Conservation (phyloP, 1,140 invertebrate genomes). For the Ceratoteleas bidentatus region DNA sequence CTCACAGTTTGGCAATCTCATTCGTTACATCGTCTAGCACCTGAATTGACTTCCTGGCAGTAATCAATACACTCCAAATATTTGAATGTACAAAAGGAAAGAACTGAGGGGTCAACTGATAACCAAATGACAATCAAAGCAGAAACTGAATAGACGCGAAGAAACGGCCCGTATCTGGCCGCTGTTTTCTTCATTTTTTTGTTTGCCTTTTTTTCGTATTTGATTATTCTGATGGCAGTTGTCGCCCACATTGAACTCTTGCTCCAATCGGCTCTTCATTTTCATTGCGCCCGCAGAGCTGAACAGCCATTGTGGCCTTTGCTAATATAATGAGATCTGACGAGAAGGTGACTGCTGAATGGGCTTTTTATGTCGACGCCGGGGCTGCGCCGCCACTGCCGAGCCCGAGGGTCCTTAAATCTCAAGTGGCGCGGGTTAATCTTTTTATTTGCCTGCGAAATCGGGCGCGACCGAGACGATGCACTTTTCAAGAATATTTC, state of each 20-base stretch:
- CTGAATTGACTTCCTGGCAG: too few relatives aligned
- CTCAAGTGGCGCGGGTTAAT: conserved; percentile 51
- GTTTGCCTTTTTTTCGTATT: conserved; percentile 3
- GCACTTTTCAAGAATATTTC: conserved; percentile 44
- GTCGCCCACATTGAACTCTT: conserved; percentile 46
- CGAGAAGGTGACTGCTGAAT: conserved; percentile 62
- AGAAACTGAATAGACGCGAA: too few relatives aligned
- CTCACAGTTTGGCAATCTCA: too few relatives aligned
- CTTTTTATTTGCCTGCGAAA: conserved; percentile 50
- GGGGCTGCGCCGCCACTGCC: conserved; percentile 23
- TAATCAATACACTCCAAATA: too few relatives aligned
- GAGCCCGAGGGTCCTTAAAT: conserved; percentile 45
- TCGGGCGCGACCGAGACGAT: conserved; percentile 28
- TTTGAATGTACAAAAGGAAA: too few relatives aligned
- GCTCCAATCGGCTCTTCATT: conserved; percentile 48
- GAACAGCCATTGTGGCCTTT: conserved; percentile 41
- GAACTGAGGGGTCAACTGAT: too few relatives aligned
- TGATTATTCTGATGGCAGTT: conserved; percentile 12
- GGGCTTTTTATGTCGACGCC: conserved; percentile 52
- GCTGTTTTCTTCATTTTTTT: conserved; percentile 34
- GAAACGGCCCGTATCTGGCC: conserved; percentile 19
- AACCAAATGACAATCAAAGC: too few relatives aligned
- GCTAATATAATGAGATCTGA: conserved; percentile 62
- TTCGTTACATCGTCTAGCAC: too few relatives aligned
- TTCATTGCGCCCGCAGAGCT: conserved; percentile 32